Evolutionary conservation across 2,797 vertebrate genomes (phyloP).

Genomic region (Dendrocincla tyrannina): DNA sequence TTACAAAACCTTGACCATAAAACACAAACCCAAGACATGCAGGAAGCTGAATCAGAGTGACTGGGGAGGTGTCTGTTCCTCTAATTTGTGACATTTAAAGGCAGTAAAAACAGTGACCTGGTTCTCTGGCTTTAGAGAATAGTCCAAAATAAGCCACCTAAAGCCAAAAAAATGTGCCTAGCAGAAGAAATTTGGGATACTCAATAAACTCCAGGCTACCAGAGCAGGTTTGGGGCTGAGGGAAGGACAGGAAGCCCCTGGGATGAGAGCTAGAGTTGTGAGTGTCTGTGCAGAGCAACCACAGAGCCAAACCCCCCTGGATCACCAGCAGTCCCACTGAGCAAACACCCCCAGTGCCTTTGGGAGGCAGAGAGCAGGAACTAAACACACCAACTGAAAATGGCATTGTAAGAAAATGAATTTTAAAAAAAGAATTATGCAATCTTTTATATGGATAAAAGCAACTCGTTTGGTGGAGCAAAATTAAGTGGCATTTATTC

Average conservation of each 20-base stretch:
- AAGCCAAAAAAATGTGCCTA: not conserved
- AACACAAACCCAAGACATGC: not conserved
- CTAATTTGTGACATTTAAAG: not conserved
- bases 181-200: accelerated
- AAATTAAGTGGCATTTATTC: not conserved
- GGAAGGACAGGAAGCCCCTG: not conserved
- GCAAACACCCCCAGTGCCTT: not conserved
- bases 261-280: not conserved
- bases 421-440: not conserved
- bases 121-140: not conserved
- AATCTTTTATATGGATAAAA: not conserved
- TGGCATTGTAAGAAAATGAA: not conserved
- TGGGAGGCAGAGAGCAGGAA: not conserved
- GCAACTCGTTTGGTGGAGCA: not conserved
- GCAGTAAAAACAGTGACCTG: not conserved
- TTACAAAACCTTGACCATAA: not conserved
- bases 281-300: not conserved
- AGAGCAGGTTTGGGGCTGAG: not conserved
- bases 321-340: constrained; percentile 3
- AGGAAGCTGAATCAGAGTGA: not conserved
- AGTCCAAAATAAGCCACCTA: not conserved
- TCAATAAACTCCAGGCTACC: not conserved
- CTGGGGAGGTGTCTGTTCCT: not conserved
- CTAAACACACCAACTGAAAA: not conserved
- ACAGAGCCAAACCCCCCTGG: not conserved